Evolutionary conservation across 2,888 invertebrate species (phyloP).

Genomic region (Lepidocyrtoides sp.): DNA sequence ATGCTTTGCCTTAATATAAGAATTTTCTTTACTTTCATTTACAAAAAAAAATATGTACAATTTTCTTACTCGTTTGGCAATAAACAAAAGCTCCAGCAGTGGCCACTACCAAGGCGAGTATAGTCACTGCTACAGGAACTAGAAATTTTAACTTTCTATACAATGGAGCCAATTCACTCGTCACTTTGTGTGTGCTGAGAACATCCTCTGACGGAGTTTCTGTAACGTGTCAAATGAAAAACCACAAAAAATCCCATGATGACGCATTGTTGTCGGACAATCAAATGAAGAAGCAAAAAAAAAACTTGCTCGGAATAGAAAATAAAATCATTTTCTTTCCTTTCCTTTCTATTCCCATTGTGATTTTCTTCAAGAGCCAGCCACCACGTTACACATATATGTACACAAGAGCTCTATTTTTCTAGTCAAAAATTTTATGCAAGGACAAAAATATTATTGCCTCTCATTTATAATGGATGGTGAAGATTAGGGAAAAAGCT

Average conservation of each 20-base stretch:
- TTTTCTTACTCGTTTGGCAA: conserved; percentile 83
- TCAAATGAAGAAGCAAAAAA: conserved; percentile 38
- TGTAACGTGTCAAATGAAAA: conserved; percentile 66
- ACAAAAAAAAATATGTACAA: neutral
- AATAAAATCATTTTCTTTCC: conserved; percentile 34
- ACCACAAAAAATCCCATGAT: conserved; percentile 53
- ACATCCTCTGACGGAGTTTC: conserved; percentile 80
- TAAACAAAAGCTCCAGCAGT: conserved; percentile 81
- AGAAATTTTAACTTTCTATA: conserved; percentile 83
- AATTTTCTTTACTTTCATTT: neutral
- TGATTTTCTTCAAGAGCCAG: neutral
- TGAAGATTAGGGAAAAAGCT: conserved; percentile 22
- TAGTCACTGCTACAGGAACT: conserved; percentile 80
- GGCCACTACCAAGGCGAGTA: conserved; percentile 80
- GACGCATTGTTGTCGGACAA: conserved; percentile 46
- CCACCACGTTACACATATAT: too few relatives aligned
- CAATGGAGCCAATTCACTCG: conserved; percentile 82
- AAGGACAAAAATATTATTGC: conserved; percentile 26
- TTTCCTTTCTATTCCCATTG: neutral
- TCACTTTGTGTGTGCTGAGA: conserved; percentile 83
- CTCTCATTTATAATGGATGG: conserved; percentile 22
- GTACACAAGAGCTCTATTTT: neutral
- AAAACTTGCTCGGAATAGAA: conserved; percentile 39
- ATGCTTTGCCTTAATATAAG: neutral
- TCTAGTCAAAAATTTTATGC: neutral